Evolutionary conservation across 53 echinoderm and acorn worm genomes (phyloP).

Genomic region (Pentamera pediparva): DNA sequence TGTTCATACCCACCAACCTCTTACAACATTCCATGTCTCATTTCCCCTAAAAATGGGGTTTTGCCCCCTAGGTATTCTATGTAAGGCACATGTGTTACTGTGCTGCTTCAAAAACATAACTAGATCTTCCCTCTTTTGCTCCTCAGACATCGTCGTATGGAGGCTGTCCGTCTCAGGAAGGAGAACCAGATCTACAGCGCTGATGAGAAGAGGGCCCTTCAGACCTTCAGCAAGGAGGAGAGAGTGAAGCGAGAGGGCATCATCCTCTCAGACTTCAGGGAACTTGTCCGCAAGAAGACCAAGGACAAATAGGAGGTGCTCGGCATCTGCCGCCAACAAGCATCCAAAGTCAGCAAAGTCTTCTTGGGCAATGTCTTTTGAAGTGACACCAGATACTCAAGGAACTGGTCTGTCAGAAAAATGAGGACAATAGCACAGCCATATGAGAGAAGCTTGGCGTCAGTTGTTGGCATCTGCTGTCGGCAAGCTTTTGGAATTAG

Average conservation of each 20-base stretch:
- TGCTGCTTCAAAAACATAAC: not conserved
- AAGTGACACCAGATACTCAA: too few species aligned
- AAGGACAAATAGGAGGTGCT: slow-evolving; percentile 40
- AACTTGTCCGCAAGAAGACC: slow-evolving; percentile 88
- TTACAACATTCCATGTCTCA: too few species aligned
- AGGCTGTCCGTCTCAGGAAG: slow-evolving; percentile 97
- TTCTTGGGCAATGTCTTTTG: too few species aligned
- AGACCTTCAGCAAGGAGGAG: slow-evolving; percentile 95
- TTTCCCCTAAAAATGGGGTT: too few species aligned
- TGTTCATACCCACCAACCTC: too few species aligned
- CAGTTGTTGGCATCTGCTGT: too few species aligned
- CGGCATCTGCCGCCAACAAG: not conserved
- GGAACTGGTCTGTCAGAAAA: too few species aligned
- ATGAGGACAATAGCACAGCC: not conserved
- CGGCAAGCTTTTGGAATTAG: too few species aligned
- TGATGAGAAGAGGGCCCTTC: slow-evolving; percentile 90
- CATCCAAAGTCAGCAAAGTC: too few species aligned
- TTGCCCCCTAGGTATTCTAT: too few species aligned
- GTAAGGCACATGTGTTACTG: not conserved
- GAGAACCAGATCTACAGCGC: slow-evolving; percentile 99
- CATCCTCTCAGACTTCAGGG: slow-evolving; percentile 90
- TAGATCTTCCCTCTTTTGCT: not conserved
- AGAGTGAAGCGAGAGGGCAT: slow-evolving; percentile 73
- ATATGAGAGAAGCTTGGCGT: too few species aligned
- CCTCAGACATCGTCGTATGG: slow-evolving; percentile 99